Evolutionary conservation across 2,797 vertebrate species (phyloP).

Genomic region (Dendrocincla fuliginosa): DNA sequence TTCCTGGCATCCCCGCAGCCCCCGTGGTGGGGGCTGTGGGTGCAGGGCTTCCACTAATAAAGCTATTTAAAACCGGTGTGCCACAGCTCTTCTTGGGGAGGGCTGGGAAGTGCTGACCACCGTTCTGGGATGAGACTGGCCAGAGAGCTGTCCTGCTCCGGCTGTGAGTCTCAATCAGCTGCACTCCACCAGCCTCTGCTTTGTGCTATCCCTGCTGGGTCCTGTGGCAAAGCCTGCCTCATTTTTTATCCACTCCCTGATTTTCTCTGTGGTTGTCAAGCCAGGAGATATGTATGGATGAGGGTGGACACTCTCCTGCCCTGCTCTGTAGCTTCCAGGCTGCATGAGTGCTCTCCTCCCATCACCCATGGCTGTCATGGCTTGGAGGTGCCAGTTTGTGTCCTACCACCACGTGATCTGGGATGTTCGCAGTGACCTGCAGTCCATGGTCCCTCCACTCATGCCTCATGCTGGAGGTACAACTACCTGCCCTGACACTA

Average conservation of each 20-base stretch:
- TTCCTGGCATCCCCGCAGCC: not conserved
- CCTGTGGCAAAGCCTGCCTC: not conserved
- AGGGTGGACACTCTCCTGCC: fast-evolving
- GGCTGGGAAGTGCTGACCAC: not conserved
- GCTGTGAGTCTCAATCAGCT: fast-evolving
- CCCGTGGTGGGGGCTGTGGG: not conserved
- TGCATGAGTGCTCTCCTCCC: not conserved
- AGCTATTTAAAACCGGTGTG: conserved; percentile 52
- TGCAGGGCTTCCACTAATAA: conserved; percentile 54
- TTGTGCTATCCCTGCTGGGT: not conserved
- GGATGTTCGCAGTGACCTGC: not conserved
- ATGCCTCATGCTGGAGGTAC: not conserved
- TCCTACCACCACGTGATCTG: fast-evolving
- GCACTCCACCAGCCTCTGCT: not conserved
- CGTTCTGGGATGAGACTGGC: fast-evolving
- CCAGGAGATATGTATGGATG: not conserved
- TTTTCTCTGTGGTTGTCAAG: not conserved
- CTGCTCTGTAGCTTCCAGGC: not conserved
- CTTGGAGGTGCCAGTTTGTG: not conserved
- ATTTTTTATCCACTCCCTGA: not conserved
- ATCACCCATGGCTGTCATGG: not conserved
- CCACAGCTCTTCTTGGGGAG: conserved; percentile 10
- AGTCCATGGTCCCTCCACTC: fast-evolving
- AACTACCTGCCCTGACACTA: not conserved
- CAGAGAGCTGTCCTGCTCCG: fast-evolving